Conservation (phyloP, 1,140 invertebrate species). For the Battus philenor region DNA sequence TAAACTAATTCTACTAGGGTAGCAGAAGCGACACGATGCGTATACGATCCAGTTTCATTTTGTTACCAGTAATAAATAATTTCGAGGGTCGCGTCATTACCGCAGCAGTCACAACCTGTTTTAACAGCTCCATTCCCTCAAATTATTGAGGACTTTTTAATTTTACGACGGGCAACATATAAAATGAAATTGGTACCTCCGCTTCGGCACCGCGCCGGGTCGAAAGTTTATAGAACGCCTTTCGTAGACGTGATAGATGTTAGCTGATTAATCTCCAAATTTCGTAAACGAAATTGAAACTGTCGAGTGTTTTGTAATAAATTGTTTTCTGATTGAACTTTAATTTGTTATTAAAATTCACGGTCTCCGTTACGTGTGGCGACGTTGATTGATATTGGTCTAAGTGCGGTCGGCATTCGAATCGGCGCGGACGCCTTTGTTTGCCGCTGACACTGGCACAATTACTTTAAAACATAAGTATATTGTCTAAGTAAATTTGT, state of each 20-base stretch:
- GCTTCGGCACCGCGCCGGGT: too few species aligned
- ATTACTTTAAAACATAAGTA: too few species aligned
- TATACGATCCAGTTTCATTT: neutral
- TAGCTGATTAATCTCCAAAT: neutral
- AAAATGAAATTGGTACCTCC: neutral
- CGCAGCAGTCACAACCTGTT: neutral
- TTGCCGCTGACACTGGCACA: too few species aligned
- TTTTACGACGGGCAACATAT: slow-evolving; percentile 4
- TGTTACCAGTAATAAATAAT: slow-evolving; percentile 4
- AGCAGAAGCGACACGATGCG: too few species aligned
- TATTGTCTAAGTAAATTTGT: too few species aligned
- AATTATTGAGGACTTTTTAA: slow-evolving; percentile 11
- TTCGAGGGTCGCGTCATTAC: neutral
- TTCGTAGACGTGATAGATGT: slow-evolving; percentile 6
- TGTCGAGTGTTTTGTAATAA: slow-evolving; percentile 6
- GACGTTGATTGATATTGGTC: slow-evolving; percentile 9
- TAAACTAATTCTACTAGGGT: too few species aligned
- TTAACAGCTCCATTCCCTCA: slow-evolving; percentile 7
- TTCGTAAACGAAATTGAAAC: neutral
- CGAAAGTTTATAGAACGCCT: neutral
- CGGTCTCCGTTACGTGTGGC: slow-evolving; percentile 1
- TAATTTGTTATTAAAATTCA: slow-evolving; percentile 16
- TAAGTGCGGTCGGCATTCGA: too few species aligned
- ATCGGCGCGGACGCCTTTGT: too few species aligned
- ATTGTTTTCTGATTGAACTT: slow-evolving; percentile 15